phyloP scores from a whole-genome alignment of 2,888 invertebrate genomes.

The Lagria hirta region DNA sequence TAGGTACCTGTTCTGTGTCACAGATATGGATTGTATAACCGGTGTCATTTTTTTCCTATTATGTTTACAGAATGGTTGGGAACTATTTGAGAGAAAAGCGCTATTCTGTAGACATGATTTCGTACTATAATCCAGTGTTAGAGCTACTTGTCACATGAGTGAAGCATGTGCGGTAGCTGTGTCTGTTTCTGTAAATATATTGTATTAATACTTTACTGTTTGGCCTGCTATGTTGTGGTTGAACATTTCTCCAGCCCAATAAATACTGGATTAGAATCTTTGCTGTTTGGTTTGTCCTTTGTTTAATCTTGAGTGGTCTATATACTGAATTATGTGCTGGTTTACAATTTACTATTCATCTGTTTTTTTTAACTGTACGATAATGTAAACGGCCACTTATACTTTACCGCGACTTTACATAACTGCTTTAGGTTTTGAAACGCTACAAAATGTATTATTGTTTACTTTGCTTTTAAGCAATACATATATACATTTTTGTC shows the following conservation, averaged over 20 bases:
- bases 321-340: too few relatives aligned
- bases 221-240: conserved; percentile 55
- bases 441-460: too few relatives aligned
- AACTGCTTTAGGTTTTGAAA: too few relatives aligned
- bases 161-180: conserved; percentile 47
- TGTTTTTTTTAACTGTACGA: too few relatives aligned
- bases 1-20: conserved; percentile 54
- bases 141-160: conserved; percentile 47
- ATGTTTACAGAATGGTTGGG: conserved; percentile 27
- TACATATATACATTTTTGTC: too few relatives aligned
- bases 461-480: too few relatives aligned
- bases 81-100: conserved; percentile 8
- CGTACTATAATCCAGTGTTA: conserved; percentile 49
- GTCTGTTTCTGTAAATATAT: conserved; percentile 52
- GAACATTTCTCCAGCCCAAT: conserved; percentile 53
- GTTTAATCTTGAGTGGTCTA: too few relatives aligned
- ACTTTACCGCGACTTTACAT: too few relatives aligned
- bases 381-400: too few relatives aligned
- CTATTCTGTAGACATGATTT: conserved; percentile 23
- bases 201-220: conserved; percentile 50
- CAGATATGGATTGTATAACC: conserved; percentile 48
- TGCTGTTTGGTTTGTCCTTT: not conserved
- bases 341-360: too few relatives aligned
- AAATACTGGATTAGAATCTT: conserved; percentile 52
- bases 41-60: conserved; percentile 43